Conservation (phyloP, 2,113 vertebrate genomes). For the Catharus bicknelli region DNA sequence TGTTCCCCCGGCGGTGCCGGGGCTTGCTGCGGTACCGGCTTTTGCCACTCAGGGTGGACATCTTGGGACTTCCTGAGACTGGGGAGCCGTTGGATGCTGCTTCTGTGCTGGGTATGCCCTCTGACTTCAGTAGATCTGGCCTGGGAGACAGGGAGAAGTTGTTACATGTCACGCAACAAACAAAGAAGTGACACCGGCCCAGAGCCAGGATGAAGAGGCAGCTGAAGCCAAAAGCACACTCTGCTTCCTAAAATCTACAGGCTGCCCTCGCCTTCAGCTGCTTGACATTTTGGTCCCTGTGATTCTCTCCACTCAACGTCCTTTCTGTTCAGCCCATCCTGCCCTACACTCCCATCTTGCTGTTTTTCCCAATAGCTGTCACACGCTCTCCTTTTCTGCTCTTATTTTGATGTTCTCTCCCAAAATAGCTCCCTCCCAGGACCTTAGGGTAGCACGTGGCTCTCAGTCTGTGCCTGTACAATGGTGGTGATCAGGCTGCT, state of each 20-base stretch:
- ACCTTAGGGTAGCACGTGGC: not conserved
- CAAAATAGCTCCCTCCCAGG: constrained; percentile 2
- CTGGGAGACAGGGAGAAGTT: constrained; percentile 65
- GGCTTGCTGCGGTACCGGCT: constrained; percentile 92
- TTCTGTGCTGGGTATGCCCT: constrained; percentile 89
- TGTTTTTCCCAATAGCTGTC: not conserved
- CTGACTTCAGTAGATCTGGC: constrained; percentile 91
- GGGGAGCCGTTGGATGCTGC: constrained; percentile 83
- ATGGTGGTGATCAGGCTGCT: not conserved
- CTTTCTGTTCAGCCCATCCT: not conserved
- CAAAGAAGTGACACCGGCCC: not conserved
- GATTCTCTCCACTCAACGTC: not conserved
- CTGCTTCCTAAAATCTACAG: not conserved
- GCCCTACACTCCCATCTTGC: not conserved
- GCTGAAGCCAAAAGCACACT: not conserved
- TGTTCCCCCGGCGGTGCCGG: constrained; percentile 92
- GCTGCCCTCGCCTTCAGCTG: not conserved
- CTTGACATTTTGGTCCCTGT: not conserved
- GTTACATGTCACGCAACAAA: not conserved
- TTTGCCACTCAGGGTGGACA: constrained; percentile 87
- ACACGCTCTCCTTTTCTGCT: not conserved
- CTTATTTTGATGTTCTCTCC: not conserved
- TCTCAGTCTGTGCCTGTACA: not conserved
- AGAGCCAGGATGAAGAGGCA: not conserved
- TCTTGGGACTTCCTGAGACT: constrained; percentile 90